Evolutionary conservation across 1,140 invertebrate genomes (phyloP), one percentile per base, ranked within the genome.

Genomic region (Drosophila erecta): DNA sequence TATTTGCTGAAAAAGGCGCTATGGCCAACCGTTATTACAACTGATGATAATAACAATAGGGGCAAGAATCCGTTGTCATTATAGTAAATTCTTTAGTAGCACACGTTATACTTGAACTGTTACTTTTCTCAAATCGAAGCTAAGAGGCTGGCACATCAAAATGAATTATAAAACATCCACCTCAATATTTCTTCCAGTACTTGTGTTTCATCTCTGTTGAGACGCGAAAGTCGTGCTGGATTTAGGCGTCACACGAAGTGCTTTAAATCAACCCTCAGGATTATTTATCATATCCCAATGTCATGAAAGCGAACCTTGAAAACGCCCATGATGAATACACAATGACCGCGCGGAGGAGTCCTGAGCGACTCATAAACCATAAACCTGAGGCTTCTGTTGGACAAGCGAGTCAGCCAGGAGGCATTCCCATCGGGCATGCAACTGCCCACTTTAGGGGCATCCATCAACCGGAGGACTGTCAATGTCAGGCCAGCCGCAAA

Each of bases 401-500:
- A 49, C 27, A 30, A 3, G 20, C n/a, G 27, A 15, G 10, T 49
- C 27, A 41, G 17, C 33, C n/a, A 60, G n/a, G 12, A 40, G 58
- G 24, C 37, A 40, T 20, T 40, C 40, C 51, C 73, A 62, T 85
- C 84, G 84, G 72, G 47, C 72, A 87, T 87, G 72, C 84, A 73
- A 60, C 67, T 56, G 43, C 59, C 61, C 66, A 46, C 75, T 64
- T 69, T 58, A 15, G 49, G 67, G 76, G 79, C 84, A 87, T 87
- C 67, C 65, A 89, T 87, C 84, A 87, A 47, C 12, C 24, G 41
- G 60, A 61, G 64, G 43, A 78, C 78, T 87, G 79, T 84, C 84
- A 84, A 77, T 85, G 81, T 85, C 81, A 84, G 65, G 54, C 53
- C 57, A 37, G 72, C 58, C 51, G 73, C 79, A 47, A 51, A 51